Conservation (phyloP, 2,888 invertebrate species). For the Mythimna vitellina region DNA sequence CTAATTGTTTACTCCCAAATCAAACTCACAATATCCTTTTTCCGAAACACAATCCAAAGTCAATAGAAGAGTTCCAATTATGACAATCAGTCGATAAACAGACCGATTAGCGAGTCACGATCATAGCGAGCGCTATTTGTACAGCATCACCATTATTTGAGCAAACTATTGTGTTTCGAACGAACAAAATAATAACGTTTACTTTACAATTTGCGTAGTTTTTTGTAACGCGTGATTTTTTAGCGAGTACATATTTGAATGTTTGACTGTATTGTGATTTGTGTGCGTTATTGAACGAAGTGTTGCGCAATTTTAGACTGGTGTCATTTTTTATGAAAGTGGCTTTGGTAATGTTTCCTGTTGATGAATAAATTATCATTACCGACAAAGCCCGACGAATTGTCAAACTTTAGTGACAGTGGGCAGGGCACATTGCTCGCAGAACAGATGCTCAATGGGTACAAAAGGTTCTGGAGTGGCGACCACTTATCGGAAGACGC, state of each 20-base stretch:
- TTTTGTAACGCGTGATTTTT: conserved; percentile 50
- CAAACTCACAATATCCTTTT: conserved; percentile 27
- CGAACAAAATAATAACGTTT: conserved; percentile 53
- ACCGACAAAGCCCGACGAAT: too few relatives aligned
- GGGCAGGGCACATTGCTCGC: too few relatives aligned
- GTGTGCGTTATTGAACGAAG: neutral
- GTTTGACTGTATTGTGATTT: conserved; percentile 26
- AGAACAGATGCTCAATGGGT: too few relatives aligned
- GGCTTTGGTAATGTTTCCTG: neutral
- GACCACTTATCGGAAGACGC: too few relatives aligned
- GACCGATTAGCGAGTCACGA: conserved; percentile 67
- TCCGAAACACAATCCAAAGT: conserved; percentile 22
- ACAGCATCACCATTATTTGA: conserved; percentile 54
- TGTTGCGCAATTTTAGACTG: conserved; percentile 4
- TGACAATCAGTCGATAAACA: conserved; percentile 60
- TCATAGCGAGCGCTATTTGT: conserved; percentile 49
- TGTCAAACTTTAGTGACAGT: too few relatives aligned
- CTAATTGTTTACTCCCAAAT: conserved; percentile 13
- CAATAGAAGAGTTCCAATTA: conserved; percentile 50
- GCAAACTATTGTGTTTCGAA: conserved; percentile 46
- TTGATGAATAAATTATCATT: neutral
- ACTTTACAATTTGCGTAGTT: conserved; percentile 47
- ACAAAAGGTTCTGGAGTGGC: too few relatives aligned
- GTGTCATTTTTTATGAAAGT: neutral
- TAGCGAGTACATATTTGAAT: conserved; percentile 25